A percentile compares a stretch with the other conserved stretches of the same genome.
Evolutionary conservation across 30 jellyfish, hydroid and myxozoan species (phyloP).

Genomic region (Mastigias papua): DNA sequence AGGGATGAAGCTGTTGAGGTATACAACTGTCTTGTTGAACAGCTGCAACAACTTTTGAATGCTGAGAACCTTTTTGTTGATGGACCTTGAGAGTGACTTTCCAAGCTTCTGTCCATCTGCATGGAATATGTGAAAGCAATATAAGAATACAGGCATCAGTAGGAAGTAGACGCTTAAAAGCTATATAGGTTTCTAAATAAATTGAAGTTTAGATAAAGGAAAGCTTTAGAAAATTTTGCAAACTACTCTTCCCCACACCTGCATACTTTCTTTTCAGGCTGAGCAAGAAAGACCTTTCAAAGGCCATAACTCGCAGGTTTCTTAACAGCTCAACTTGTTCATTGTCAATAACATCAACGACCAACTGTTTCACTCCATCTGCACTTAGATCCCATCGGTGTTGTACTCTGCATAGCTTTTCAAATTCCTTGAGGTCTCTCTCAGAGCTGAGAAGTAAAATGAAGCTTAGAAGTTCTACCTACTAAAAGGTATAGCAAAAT

Average conservation of each 20-base stretch:
- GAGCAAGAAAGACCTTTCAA: slow-evolving; percentile 3
- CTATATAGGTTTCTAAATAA: neutral
- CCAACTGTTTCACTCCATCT: neutral
- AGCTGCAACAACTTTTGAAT: neutral
- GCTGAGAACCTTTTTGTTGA: neutral
- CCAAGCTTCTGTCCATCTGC: neutral
- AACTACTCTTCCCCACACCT: neutral
- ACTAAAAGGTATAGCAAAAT: neutral
- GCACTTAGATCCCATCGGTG: neutral
- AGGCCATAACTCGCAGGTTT: slow-evolving; percentile 12
- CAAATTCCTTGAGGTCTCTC: neutral
- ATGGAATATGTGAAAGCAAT: neutral
- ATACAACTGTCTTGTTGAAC: neutral
- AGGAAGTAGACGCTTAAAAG: neutral
- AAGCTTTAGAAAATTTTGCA: no score
- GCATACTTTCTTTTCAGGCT: slow-evolving; percentile 17
- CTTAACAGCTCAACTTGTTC: neutral
- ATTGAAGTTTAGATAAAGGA: neutral
- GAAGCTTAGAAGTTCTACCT: neutral
- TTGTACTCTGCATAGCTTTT: neutral
- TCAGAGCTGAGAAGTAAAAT: neutral
- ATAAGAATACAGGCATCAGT: neutral
- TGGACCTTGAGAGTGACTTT: neutral
- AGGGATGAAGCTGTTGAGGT: neutral
- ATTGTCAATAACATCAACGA: neutral